phyloP scores from a whole-genome alignment of 2,888 invertebrate species.

The Notodonta dromedarius region DNA sequence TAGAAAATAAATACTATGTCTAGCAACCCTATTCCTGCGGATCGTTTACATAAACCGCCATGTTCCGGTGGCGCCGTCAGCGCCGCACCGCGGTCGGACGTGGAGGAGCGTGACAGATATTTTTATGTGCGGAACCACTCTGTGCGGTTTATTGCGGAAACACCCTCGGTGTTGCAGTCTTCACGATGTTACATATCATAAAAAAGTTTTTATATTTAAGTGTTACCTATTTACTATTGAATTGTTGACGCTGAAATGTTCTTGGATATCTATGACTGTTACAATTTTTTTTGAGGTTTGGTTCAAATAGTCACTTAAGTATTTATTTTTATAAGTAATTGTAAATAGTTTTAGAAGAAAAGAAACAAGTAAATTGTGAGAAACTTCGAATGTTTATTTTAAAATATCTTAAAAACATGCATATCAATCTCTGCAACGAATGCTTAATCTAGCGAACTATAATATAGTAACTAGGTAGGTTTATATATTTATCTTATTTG shows the following conservation, averaged over 20 bases:
- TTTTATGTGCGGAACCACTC: slow-evolving; percentile 60
- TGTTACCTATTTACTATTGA: slow-evolving; percentile 12
- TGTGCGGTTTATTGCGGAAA: slow-evolving; percentile 48
- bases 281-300: too few relatives aligned
- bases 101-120: slow-evolving; percentile 49
- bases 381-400: slow-evolving; percentile 16
- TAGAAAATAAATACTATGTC: too few relatives aligned
- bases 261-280: too few relatives aligned
- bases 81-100: slow-evolving; percentile 24
- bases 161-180: slow-evolving; percentile 24
- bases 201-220: slow-evolving; percentile 27
- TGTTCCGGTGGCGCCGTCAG: slow-evolving; percentile 28
- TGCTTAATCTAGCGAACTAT: slow-evolving; percentile 1
- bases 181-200: slow-evolving; percentile 29
- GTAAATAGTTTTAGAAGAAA: neutral
- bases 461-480: neutral
- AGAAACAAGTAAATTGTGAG: neutral
- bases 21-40: slow-evolving; percentile 26
- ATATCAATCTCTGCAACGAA: slow-evolving; percentile 10
- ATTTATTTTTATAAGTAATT: neutral
- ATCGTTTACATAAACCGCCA: slow-evolving; percentile 37
- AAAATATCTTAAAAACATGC: slow-evolving; percentile 14
- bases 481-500: neutral
- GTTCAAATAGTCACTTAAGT: neutral
- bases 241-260: too few relatives aligned